Evolutionary conservation across 1,140 invertebrate species (phyloP).

Genomic region (Drosophila lacteicornis): DNA sequence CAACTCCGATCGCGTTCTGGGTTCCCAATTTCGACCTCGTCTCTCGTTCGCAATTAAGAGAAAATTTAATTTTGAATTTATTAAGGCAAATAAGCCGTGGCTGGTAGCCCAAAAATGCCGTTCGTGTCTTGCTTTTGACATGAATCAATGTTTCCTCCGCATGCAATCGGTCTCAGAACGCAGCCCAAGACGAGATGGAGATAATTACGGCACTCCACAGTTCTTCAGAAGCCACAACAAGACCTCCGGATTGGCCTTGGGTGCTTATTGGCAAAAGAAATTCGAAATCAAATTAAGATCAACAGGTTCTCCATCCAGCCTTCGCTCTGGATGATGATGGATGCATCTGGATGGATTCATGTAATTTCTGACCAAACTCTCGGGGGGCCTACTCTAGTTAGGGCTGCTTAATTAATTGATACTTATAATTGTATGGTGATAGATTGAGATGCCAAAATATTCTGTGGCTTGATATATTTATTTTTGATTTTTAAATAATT

Average conservation of each 20-base stretch:
- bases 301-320: constrained; percentile 28
- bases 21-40: constrained; percentile 44
- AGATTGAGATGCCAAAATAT: neutral
- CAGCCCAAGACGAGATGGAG: constrained; percentile 19
- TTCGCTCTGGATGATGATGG: constrained; percentile 1
- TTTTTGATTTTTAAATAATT: neutral
- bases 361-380: neutral
- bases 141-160: constrained; percentile 66
- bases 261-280: constrained; percentile 45
- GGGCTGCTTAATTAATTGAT: constrained; percentile 7
- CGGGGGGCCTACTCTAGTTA: neutral
- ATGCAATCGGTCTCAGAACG: constrained; percentile 40
- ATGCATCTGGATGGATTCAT: constrained; percentile 10
- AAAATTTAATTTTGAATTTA: constrained; percentile 84
- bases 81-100: constrained; percentile 55
- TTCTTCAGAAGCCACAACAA: constrained; percentile 47
- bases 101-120: constrained; percentile 38
- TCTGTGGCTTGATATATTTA: neutral
- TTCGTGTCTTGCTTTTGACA: constrained; percentile 69
- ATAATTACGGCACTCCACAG: constrained; percentile 67
- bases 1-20: constrained; percentile 43
- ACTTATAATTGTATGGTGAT: neutral
- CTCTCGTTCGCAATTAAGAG: constrained; percentile 75
- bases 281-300: constrained; percentile 44
- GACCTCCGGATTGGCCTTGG: constrained; percentile 40